These are phyloP conservation scores for Pavo muticus DNA, from an alignment of 2,113 vertebrate species.

Conservation along the genomic window DNA sequence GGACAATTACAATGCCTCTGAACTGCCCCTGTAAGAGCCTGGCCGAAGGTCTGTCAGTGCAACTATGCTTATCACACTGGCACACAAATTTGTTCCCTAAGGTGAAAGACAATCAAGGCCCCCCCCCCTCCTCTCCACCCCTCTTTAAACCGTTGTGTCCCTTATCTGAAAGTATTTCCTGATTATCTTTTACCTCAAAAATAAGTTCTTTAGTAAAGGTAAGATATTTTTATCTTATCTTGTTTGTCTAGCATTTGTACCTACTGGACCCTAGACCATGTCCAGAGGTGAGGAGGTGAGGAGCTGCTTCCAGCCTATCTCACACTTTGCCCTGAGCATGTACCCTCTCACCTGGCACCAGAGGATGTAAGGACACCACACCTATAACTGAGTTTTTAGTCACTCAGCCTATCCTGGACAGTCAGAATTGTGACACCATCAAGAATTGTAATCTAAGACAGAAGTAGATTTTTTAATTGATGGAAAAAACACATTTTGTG, in stretches of 20 bases:
- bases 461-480: neutral
- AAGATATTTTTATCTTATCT: neutral
- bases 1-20: neutral
- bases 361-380: neutral
- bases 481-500: neutral
- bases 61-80: neutral
- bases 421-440: neutral
- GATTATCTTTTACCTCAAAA: neutral
- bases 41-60: neutral
- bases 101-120: neutral
- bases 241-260: neutral
- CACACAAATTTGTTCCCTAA: neutral
- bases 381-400: neutral
- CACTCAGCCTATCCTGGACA: neutral
- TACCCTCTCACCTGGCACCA: neutral
- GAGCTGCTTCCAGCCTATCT: neutral
- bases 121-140: too few relatives aligned
- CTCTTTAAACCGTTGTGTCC: neutral
- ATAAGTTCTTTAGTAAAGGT: neutral
- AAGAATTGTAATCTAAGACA: neutral
- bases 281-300: neutral
- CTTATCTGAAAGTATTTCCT: neutral
- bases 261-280: neutral
- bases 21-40: neutral
- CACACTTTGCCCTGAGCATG: neutral